A percentile compares a stretch with the other conserved stretches of the same genome.
phyloP scores from a whole-genome alignment of 1,140 invertebrate species.

The Caenorhabditis tropicalis region DNA sequence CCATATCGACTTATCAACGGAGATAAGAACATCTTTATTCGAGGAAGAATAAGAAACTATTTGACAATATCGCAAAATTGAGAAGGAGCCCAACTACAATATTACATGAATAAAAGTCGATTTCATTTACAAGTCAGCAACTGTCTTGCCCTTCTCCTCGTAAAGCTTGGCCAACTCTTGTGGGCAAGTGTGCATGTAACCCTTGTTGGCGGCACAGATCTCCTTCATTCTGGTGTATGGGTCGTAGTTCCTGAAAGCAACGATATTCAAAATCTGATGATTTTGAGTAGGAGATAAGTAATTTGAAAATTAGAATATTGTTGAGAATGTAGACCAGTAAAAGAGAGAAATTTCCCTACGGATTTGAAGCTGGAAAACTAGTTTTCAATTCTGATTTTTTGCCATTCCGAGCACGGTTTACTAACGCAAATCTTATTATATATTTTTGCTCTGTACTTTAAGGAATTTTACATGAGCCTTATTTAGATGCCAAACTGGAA shows the following conservation, averaged over 20 bases:
- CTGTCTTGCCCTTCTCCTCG: slow-evolving; percentile 65
- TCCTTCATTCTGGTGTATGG: slow-evolving; percentile 66
- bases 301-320: too few relatives aligned
- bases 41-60: neutral
- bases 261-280: neutral
- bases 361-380: too few relatives aligned
- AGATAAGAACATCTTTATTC: slow-evolving; percentile 20
- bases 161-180: slow-evolving; percentile 62
- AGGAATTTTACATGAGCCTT: too few relatives aligned
- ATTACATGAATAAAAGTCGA: neutral
- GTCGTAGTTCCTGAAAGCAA: slow-evolving; percentile 67
- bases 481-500: too few relatives aligned
- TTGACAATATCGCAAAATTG: slow-evolving; percentile 22
- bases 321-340: too few relatives aligned
- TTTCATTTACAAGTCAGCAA: slow-evolving; percentile 49
- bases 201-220: slow-evolving; percentile 65
- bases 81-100: neutral
- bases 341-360: too few relatives aligned
- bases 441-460: too few relatives aligned
- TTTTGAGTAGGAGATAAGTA: too few relatives aligned
- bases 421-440: too few relatives aligned
- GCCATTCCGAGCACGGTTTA: too few relatives aligned
- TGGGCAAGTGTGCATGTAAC: slow-evolving; percentile 66
- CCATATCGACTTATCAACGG: neutral
- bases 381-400: too few relatives aligned